Evolutionary conservation across 2,888 invertebrate species (phyloP).

Genomic region (Griposia aprilina): DNA sequence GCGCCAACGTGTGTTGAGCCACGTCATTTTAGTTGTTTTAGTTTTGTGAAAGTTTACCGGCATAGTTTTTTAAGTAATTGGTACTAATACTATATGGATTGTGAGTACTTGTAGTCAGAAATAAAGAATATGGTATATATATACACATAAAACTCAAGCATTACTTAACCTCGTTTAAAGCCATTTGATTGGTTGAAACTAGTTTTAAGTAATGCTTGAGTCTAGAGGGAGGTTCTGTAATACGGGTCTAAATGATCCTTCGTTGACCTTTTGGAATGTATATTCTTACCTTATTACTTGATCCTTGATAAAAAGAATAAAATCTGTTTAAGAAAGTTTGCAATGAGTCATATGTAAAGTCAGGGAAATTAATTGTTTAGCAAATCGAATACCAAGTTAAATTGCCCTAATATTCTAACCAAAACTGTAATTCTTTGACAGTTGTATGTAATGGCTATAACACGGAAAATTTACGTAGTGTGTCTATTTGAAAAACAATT

Average conservation of each 20-base stretch:
- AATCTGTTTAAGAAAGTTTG: not conserved
- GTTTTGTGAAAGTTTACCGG: no score
- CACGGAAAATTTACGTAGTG: not conserved
- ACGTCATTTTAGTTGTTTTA: no score
- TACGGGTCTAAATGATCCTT: constrained; percentile 16
- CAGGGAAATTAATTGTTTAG: not conserved
- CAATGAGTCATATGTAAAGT: not conserved
- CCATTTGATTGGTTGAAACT: no score
- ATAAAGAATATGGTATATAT: no score
- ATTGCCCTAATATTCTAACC: not conserved
- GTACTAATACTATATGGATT: no score
- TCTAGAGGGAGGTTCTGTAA: no score
- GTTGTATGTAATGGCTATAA: not conserved
- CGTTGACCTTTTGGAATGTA: constrained; percentile 22
- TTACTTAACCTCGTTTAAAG: no score
- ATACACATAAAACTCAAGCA: no score
- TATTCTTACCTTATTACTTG: constrained; percentile 19
- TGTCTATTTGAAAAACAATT: not conserved
- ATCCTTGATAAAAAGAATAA: constrained; percentile 13
- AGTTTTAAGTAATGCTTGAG: no score
- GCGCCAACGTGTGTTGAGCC: no score
- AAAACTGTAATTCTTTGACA: not conserved
- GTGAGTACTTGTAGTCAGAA: no score
- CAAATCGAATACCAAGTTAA: not conserved
- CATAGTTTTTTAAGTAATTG: no score